phyloP scores from a whole-genome alignment of 1,140 invertebrate species.

The Macrobrachium nipponense region DNA sequence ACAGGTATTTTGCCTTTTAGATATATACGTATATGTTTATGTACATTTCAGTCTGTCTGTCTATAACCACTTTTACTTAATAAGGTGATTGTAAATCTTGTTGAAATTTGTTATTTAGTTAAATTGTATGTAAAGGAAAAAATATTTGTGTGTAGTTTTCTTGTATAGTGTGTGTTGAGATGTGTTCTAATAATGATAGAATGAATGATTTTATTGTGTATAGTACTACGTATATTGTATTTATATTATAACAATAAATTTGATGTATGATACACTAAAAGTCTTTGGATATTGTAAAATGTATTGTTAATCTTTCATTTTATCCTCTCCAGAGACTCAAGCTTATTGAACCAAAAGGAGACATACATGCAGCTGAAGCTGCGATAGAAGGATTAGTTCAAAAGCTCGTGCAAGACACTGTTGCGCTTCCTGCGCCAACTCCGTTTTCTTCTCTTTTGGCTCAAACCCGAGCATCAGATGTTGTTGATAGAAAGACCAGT shows the following conservation, averaged over 20 bases:
- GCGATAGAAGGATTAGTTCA: slow-evolving; percentile 23
- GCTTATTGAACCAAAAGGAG: slow-evolving; percentile 5
- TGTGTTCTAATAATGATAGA: too few relatives aligned
- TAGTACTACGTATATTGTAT: too few relatives aligned
- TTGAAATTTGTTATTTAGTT: background rate
- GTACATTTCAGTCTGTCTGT: background rate
- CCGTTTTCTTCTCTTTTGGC: slow-evolving; percentile 44
- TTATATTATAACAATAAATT: too few relatives aligned
- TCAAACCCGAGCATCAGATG: slow-evolving; percentile 10
- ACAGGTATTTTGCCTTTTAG: slow-evolving; percentile 9
- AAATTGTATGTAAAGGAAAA: too few relatives aligned
- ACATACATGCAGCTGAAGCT: slow-evolving; percentile 25
- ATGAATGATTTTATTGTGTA: too few relatives aligned
- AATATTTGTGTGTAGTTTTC: too few relatives aligned
- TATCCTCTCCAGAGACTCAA: slow-evolving; percentile 13
- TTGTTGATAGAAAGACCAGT: background rate
- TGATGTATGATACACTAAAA: too few relatives aligned
- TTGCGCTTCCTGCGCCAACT: slow-evolving; percentile 10
- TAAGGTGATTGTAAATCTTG: background rate
- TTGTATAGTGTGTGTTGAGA: too few relatives aligned
- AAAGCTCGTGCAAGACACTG: slow-evolving; percentile 32
- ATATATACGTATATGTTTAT: background rate
- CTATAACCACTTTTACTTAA: background rate
- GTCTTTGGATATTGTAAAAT: too few relatives aligned
- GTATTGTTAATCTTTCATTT: background rate